Conservation (phyloP, 1,140 invertebrate species). For the Orchesella cincta region DNA sequence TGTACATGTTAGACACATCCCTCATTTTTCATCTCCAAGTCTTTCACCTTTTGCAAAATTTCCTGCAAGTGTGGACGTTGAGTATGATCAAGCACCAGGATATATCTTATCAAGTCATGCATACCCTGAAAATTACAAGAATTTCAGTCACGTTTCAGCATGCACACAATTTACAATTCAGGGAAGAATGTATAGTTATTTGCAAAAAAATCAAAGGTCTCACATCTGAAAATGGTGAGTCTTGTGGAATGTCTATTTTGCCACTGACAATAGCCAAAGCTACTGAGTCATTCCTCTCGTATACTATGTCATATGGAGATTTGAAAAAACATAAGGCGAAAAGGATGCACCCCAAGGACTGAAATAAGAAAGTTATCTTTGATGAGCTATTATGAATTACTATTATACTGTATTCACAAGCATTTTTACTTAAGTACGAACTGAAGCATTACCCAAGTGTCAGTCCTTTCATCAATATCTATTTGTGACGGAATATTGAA, state of each 20-base stretch:
- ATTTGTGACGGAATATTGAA: constrained; percentile 81
- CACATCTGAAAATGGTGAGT: constrained; percentile 65
- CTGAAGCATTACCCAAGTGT: constrained; percentile 74
- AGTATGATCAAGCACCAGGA: constrained; percentile 73
- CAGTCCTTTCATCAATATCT: constrained; percentile 79
- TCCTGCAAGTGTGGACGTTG: constrained; percentile 74
- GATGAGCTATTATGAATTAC: not conserved
- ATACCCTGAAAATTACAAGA: constrained; percentile 62
- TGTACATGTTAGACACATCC: constrained; percentile 42
- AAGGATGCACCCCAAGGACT: constrained; percentile 83
- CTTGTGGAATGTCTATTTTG: constrained; percentile 71
- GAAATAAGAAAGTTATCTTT: constrained; percentile 38
- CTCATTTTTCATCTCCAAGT: constrained; percentile 43
- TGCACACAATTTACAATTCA: not conserved
- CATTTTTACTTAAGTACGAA: not conserved
- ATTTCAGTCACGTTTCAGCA: not conserved
- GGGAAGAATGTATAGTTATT: not conserved
- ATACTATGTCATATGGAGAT: constrained; percentile 81
- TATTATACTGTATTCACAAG: constrained; percentile 7
- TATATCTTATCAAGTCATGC: constrained; percentile 69
- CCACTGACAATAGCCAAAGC: constrained; percentile 81
- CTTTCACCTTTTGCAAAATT: constrained; percentile 60
- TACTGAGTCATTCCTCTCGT: constrained; percentile 83
- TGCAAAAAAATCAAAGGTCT: not conserved
- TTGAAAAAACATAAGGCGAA: constrained; percentile 84